Base-by-base conservation (phyloP, 2,113 vertebrate genomes). In the Gymnocephalus cernua region DNA sequence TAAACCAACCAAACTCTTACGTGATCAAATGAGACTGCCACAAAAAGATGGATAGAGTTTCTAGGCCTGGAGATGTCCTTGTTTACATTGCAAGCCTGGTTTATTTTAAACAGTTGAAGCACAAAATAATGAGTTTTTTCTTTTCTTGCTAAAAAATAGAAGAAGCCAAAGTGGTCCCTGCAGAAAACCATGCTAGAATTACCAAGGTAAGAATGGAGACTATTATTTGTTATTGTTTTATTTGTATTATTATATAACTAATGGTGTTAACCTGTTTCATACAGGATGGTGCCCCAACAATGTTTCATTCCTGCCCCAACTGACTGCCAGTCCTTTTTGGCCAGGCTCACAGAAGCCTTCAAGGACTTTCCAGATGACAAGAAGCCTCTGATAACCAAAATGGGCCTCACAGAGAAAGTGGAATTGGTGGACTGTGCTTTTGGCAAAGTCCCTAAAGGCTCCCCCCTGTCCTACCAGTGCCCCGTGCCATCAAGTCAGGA, bases 111-210 rank as follows among this genome's bases (percentile, higher is more conserved):
- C 21, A 51, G 9, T 12, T 45, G 13, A 51, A 58, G 41, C 25
- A 44, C 57, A 1, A 35, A 77, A 53, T 15, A 50, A 61, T 62
- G 0, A 3, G 1, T 15, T 66, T 64, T n/a, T 71, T 59, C 50
- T 29, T 73, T 70, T 51, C 13, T 21, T 54, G 9, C 64, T 45
- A 3, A 32, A 57, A 65, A 58, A 80, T 51, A 27, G 29, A 83
- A 61, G 71, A 83, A 48, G 29, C 21, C 21, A 23, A 25, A 50
- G 29, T 6, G 1, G 0, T 3, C 32, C 19, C 32, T 32, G n/a
- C 89, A 92, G 84, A 92, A 85, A 77, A 90, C 86, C 41, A 56
- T 88, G 74, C 56, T 91, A 2, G 64, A 83, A 56, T 53, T 84
- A 18, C 88, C 86, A 56, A 65, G 88, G 86, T 91, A 83, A 82